Conservation (phyloP, 2,113 vertebrate species). For the Gorsachius goisagi region DNA sequence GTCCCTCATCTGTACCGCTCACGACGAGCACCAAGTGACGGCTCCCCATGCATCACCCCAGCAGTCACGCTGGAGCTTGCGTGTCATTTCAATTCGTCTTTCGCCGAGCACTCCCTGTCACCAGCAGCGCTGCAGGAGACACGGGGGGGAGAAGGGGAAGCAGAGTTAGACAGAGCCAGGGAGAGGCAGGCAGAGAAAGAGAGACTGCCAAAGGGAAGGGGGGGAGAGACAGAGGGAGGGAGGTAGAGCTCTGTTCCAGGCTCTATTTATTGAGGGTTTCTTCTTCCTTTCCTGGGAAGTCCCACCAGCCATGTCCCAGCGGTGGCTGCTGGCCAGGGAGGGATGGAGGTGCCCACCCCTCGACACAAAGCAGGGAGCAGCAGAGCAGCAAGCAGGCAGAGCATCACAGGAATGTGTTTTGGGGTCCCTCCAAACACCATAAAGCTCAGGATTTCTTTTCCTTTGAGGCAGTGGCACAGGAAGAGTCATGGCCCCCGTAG, state of each 20-base stretch:
- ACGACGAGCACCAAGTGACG: background rate
- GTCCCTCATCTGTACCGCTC: constrained; percentile 54
- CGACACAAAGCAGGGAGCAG: accelerated
- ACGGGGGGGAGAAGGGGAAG: background rate
- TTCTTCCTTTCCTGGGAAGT: background rate
- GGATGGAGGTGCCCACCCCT: background rate
- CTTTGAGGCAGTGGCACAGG: background rate
- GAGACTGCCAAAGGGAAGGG: background rate
- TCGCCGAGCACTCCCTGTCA: constrained; percentile 55
- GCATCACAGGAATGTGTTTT: accelerated
- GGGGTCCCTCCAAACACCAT: background rate
- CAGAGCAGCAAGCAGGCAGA: background rate
- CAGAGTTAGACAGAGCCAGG: background rate
- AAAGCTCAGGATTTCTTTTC: background rate
- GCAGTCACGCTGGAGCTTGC: constrained; percentile 58
- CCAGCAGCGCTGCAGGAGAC: background rate
- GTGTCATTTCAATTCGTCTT: constrained; percentile 76
- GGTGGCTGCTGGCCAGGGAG: background rate
- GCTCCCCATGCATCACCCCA: constrained; percentile 70
- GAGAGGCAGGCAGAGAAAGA: background rate
- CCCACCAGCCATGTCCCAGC: background rate
- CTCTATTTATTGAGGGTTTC: accelerated
- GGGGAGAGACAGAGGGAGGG: background rate
- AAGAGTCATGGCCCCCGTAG: background rate
- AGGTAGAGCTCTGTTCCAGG: background rate